These are phyloP conservation scores for Rhineura floridana DNA, from an alignment of 2,113 vertebrate genomes.

Conservation along the genomic window DNA sequence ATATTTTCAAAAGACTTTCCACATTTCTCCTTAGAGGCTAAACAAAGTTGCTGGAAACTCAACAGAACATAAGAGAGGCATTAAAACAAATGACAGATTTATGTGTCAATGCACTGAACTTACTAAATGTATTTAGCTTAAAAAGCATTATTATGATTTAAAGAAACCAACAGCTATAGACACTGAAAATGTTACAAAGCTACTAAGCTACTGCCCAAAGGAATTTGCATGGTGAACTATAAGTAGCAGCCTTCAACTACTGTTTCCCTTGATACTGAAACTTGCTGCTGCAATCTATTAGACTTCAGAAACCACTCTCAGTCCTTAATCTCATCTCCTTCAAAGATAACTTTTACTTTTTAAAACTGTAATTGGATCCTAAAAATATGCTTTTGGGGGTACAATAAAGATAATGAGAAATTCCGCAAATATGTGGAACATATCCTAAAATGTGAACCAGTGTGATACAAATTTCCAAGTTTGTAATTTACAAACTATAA, in stretches of 20 bases:
- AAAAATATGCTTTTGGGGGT: not conserved
- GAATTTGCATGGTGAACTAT: not conserved
- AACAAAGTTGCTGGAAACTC: constrained; percentile 26
- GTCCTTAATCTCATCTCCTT: not conserved
- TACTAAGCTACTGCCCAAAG: constrained; percentile 7
- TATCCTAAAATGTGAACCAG: not conserved
- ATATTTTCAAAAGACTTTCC: not conserved
- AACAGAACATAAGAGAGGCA: constrained; percentile 18
- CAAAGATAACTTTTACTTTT: constrained; percentile 3
- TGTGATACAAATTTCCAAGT: not conserved
- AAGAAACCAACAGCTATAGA: constrained; percentile 12
- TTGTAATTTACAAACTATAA: not conserved
- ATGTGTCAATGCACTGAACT: constrained; percentile 22
- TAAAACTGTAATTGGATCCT: not conserved
- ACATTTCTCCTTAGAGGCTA: constrained; percentile 28
- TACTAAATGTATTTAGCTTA: not conserved
- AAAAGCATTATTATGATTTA: constrained; percentile 16
- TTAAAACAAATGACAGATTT: constrained; percentile 29
- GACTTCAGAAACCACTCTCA: not conserved
- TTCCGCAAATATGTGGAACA: not conserved
- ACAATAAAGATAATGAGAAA: constrained; percentile 10
- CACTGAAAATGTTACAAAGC: not conserved
- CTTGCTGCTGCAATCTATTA: not conserved
- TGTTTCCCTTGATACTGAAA: constrained; percentile 4
- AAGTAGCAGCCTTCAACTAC: not conserved